Evolutionary conservation across 2,888 invertebrate species (phyloP), one percentile per base, ranked within the genome.

Genomic region (Dusona sp.): DNA sequence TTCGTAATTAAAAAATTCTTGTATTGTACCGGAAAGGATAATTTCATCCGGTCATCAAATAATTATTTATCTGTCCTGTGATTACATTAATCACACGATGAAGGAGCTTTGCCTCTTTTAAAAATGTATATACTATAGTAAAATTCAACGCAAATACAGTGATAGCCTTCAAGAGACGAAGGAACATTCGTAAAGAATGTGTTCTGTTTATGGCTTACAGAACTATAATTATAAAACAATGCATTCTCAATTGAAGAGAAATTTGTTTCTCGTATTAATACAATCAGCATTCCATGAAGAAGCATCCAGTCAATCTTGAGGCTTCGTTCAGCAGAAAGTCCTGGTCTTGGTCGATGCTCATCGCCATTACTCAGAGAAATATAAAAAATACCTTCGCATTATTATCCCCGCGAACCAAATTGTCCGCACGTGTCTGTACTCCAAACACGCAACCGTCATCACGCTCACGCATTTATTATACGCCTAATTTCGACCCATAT

Each of bases 231-330:
- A 65, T 70, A 78, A 72, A 77, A 61, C 36, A 42, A 61, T 22
- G 65, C 48, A 19, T 54, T 65, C 78, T 83, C 54, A 65, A 64
- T 72, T 65, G 42, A 4, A 78, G 83, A 73, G 83, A 83, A 83
- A 83, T 65, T 78, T 42, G 22, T 45, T 25, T 25, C 25, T 48
- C n/a, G 61, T n/a, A 16, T 48, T 61, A n/a, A 54, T 51, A 42
- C 33, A 13, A 68, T 36, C 33, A 75, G 45, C 72, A 65, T 48
- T 70, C 48, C 77, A 38, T 54, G 68, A 57, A 77, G n/a, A 77
- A 45, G 22, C 19, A 68, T 75, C 45, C 38, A 70, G 54, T 22
- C 45, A 16, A 36, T 73, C 36, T 79, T 29, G 22, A 77, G 70
- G 64, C 68, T 77, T 65, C 51, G 64, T 61, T 68, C 13, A 13